A percentile compares a stretch with the other conserved stretches of the same genome.
phyloP scores from a whole-genome alignment of 2,113 vertebrate genomes.

The Aspidoscelis tigris region DNA sequence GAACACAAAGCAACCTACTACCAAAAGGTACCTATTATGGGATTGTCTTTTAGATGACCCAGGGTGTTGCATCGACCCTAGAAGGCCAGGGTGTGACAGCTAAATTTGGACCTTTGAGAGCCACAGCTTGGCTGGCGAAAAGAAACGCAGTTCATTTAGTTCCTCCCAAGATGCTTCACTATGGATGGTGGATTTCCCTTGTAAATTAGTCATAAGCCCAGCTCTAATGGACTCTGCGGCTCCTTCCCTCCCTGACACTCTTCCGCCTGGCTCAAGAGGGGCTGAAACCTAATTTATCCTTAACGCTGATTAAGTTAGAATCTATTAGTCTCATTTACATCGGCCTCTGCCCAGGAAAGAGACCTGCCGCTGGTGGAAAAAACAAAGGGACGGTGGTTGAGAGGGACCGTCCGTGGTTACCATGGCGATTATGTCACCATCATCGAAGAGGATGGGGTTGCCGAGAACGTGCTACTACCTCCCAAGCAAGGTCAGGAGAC shows the following conservation, averaged over 20 bases:
- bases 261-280: slow-evolving; percentile 26
- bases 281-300: slow-evolving; percentile 64
- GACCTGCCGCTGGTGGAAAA: background rate
- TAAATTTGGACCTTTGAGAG: background rate
- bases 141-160: background rate
- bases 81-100: too few species aligned
- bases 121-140: background rate
- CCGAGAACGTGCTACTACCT: too few species aligned
- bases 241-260: background rate
- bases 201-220: background rate
- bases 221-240: background rate
- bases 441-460: background rate
- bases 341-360: background rate
- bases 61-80: too few species aligned
- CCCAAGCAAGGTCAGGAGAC: background rate
- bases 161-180: background rate
- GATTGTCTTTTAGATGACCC: too few species aligned
- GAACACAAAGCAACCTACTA: too few species aligned
- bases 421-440: background rate
- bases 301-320: slow-evolving; percentile 63
- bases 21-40: too few species aligned
- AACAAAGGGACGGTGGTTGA: background rate
- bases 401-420: background rate
- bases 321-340: slow-evolving; percentile 52
- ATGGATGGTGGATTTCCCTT: background rate